Percentiles rank a stretch among this genome's conserved stretches.
These are phyloP conservation scores for Wasmannia auropunctata DNA, from an alignment of 1,140 invertebrate genomes.

Conservation along the genomic window DNA sequence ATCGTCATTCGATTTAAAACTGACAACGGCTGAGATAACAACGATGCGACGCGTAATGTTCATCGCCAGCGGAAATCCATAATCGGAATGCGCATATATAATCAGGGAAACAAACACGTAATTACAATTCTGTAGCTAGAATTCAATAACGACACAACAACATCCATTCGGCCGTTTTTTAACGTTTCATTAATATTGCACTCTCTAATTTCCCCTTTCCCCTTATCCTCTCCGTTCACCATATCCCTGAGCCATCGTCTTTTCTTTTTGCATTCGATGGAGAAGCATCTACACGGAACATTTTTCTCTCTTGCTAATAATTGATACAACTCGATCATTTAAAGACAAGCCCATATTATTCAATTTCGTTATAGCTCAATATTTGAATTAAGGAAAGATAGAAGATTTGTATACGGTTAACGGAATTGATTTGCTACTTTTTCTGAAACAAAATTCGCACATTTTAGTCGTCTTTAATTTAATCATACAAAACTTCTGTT, in stretches of 20 bases:
- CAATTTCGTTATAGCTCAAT: neutral
- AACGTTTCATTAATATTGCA: conserved; percentile 6
- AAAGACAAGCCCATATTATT: neutral
- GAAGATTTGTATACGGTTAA: too few relatives aligned
- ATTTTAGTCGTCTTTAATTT: too few relatives aligned
- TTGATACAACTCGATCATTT: neutral
- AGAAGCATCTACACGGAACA: neutral
- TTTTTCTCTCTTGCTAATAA: neutral
- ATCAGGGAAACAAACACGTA: conserved; percentile 53
- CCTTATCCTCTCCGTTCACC: neutral
- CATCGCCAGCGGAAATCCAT: conserved; percentile 41
- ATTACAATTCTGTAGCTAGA: conserved; percentile 49
- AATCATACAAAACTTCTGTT: too few relatives aligned
- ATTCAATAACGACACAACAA: conserved; percentile 50
- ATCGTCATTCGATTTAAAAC: conserved; percentile 46
- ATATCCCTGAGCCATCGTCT: neutral
- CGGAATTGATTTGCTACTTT: too few relatives aligned
- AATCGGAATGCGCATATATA: conserved; percentile 41
- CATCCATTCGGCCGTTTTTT: conserved; percentile 55
- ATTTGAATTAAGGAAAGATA: neutral
- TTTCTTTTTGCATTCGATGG: neutral
- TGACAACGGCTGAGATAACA: neutral
- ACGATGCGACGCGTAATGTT: neutral
- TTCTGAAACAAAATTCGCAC: too few relatives aligned
- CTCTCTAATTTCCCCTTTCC: too few relatives aligned